Conservation (phyloP, 2,888 invertebrate genomes). For the Myopa testacea region DNA sequence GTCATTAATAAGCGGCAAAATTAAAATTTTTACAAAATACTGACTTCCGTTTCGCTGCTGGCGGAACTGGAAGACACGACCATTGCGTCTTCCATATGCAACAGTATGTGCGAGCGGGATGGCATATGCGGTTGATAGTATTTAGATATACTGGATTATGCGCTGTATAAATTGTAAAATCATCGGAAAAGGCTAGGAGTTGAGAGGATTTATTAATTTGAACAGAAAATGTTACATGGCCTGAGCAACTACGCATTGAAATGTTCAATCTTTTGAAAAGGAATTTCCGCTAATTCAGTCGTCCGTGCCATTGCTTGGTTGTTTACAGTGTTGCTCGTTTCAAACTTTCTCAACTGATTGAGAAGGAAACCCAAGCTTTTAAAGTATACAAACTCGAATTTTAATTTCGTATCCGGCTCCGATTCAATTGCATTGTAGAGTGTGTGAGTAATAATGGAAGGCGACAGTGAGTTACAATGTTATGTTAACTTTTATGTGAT, state of each 20-base stretch:
- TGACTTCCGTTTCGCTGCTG: conserved; percentile 54
- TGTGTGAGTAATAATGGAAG: too few relatives aligned
- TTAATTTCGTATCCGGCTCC: not conserved
- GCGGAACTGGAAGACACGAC: conserved; percentile 53
- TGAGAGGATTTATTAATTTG: not conserved
- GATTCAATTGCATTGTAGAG: too few relatives aligned
- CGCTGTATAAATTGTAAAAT: conserved; percentile 22
- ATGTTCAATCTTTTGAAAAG: conserved; percentile 20
- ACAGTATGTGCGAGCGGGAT: conserved; percentile 42
- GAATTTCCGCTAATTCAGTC: conserved; percentile 46
- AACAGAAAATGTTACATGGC: not conserved
- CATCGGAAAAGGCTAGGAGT: conserved; percentile 22
- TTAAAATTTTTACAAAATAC: conserved; percentile 52
- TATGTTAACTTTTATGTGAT: too few relatives aligned
- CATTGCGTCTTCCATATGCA: conserved; percentile 47
- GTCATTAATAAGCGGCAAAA: conserved; percentile 39
- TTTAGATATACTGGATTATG: conserved; percentile 21
- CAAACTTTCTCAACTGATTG: not conserved
- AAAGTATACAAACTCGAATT: not conserved
- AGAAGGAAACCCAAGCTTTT: not conserved
- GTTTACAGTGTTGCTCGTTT: conserved; percentile 33
- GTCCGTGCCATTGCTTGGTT: not conserved
- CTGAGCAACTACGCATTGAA: not conserved
- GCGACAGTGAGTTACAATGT: too few relatives aligned
- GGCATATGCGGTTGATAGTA: not conserved